Percentiles rank a stretch among this genome's conserved stretches.
Evolutionary conservation across 2,113 vertebrate genomes (phyloP).

Genomic region (Benitochromis conjunctus): DNA sequence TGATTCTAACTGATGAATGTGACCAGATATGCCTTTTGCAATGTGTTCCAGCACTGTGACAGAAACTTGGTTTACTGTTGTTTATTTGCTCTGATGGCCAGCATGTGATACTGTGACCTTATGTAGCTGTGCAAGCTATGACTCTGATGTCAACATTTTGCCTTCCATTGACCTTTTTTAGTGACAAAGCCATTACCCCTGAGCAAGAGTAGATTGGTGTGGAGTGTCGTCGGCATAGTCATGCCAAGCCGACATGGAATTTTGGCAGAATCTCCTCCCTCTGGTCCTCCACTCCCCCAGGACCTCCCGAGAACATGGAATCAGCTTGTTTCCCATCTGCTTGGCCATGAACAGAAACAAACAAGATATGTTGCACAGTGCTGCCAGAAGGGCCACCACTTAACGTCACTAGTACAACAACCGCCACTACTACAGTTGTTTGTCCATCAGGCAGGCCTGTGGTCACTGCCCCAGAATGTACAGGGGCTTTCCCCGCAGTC

Average conservation of each 20-base stretch:
- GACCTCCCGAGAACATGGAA: conserved; percentile 67
- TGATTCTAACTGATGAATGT: neutral
- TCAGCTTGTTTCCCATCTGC: conserved; percentile 75
- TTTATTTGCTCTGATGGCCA: neutral
- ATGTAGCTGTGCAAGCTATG: neutral
- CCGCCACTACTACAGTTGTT: conserved; percentile 38
- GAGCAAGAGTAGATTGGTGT: neutral
- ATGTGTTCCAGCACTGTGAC: neutral
- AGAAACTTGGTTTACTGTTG: neutral
- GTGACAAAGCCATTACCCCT: neutral
- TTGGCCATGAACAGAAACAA: conserved; percentile 63
- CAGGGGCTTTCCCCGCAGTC: conserved; percentile 64
- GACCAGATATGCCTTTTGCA: neutral
- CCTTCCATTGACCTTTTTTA: neutral
- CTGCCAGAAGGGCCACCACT: conserved; percentile 32
- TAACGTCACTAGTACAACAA: conserved; percentile 8
- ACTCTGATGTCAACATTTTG: neutral
- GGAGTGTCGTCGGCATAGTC: neutral
- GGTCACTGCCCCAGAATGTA: conserved; percentile 40
- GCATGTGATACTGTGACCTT: neutral
- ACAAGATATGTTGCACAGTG: conserved; percentile 27
- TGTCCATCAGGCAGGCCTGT: conserved; percentile 12
- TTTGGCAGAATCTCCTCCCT: conserved; percentile 49
- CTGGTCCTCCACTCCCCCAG: conserved; percentile 40
- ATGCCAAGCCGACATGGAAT: conserved; percentile 33